Percentiles rank a stretch among this genome's conserved stretches.
phyloP scores from a whole-genome alignment of 1,140 invertebrate species.

The Tetramorium simillimum region DNA sequence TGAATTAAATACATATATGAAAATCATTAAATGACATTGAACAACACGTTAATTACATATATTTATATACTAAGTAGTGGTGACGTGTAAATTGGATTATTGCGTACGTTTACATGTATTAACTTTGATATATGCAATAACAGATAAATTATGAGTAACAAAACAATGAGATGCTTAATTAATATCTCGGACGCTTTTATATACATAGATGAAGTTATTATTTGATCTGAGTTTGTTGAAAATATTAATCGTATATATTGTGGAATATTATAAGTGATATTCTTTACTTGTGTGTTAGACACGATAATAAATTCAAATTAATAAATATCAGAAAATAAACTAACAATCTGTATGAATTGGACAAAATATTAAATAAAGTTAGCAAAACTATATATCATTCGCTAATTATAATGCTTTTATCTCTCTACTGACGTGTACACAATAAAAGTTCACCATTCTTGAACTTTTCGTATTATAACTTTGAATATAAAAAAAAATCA shows the following conservation, averaged over 20 bases:
- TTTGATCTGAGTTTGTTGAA: constrained; percentile 37
- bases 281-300: neutral
- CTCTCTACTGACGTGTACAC: neutral
- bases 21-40: constrained; percentile 44
- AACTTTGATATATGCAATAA: constrained; percentile 20
- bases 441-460: constrained; percentile 30
- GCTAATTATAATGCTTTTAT: constrained; percentile 11
- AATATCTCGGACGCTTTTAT: constrained; percentile 27
- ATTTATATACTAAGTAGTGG: constrained; percentile 33
- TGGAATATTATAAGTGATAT: neutral
- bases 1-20: constrained; percentile 18
- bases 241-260: constrained; percentile 43
- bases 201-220: constrained; percentile 4
- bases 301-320: constrained; percentile 1
- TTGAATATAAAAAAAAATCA: neutral
- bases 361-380: neutral
- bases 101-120: constrained; percentile 42
- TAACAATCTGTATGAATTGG: neutral
- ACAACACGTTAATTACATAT: constrained; percentile 34
- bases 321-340: constrained; percentile 8
- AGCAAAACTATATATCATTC: neutral
- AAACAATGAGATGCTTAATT: constrained; percentile 50
- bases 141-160: constrained; percentile 51
- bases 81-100: constrained; percentile 53
- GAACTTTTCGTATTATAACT: constrained; percentile 16